These are phyloP conservation scores for Pogonus chalceus DNA, from an alignment of 1,140 invertebrate genomes.

Conservation along the genomic window DNA sequence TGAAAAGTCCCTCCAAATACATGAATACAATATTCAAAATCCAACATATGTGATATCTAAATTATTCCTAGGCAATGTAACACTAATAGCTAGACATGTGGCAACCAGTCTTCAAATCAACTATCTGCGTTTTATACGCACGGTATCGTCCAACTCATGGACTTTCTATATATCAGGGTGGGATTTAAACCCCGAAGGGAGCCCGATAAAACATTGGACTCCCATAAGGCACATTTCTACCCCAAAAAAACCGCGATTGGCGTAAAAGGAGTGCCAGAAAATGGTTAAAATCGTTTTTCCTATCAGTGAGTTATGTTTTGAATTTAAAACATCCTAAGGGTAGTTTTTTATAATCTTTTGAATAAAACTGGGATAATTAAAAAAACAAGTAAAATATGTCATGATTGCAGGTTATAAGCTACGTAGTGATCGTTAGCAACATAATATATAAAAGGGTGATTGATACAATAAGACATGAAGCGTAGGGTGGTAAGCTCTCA, in stretches of 20 bases:
- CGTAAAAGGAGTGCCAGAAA: too few relatives aligned
- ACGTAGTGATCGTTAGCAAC: too few relatives aligned
- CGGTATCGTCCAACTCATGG: background rate
- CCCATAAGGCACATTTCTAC: background rate
- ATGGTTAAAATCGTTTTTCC: background rate
- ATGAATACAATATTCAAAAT: background rate
- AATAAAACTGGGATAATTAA: too few relatives aligned
- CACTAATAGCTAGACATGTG: background rate
- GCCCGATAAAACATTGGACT: background rate
- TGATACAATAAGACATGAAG: background rate
- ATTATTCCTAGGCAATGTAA: background rate
- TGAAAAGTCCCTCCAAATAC: background rate
- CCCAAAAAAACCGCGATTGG: background rate
- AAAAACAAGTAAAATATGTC: too few relatives aligned
- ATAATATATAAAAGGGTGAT: too few relatives aligned
- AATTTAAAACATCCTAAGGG: too few relatives aligned
- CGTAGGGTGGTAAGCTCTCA: constrained; percentile 1
- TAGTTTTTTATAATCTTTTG: too few relatives aligned
- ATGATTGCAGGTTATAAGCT: too few relatives aligned
- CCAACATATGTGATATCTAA: constrained; percentile 2
- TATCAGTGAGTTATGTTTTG: too few relatives aligned
- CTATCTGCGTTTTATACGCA: background rate
- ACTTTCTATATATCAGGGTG: too few relatives aligned
- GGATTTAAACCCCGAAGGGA: too few relatives aligned
- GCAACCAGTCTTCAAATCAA: background rate